Base-by-base conservation (phyloP, 2,888 invertebrate species). In the Campoplex capitator region DNA sequence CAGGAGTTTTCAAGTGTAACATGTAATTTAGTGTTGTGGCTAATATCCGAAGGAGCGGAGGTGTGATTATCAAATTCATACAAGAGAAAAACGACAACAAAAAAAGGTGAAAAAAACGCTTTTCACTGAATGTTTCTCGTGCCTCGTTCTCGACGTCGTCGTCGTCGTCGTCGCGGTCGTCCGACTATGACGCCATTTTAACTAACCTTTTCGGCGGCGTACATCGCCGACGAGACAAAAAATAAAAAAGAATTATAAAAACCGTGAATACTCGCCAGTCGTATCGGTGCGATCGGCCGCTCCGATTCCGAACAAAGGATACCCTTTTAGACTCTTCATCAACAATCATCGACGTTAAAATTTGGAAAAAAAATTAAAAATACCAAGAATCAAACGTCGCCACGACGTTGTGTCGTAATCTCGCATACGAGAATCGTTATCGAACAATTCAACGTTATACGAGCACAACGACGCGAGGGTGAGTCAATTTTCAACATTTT, bases 101-200 rank as follows among this genome's bases (percentile, higher is more conserved):
- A 18, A 48, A 35, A 6, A 48, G 48, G 32, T n/a, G n/a, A 13
- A 32, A 35, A 62, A 32, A 48, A 76, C 11, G 4, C 56, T 13
- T 45, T n/a, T 32, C 0, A 51, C 65, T 51, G 67, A 67, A 51
- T 51, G 51, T 67, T 51, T 77, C 67, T 67, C 67, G 77, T 51
- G 68, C 42, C 78, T 83, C 82, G 82, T 78, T 32, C 65, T 67
- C 75, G 71, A 76, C 83, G 75, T 80, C 83, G 86, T 81, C 81
- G 76, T 67, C 86, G 83, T 80, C 84, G 73, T 82, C 84, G 81
- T 78, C 84, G 84, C 73, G 77, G 81, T 85, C 81, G 91, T 90
- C 88, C 91, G 92, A 91, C 91, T 16, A 92, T 93, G 94, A 94
- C 94, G 94, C 94, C 94, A 94, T 94, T 93, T 94, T 94, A 78